Base-by-base conservation (phyloP, 1,140 invertebrate genomes). In the Phocides pigmalion region DNA sequence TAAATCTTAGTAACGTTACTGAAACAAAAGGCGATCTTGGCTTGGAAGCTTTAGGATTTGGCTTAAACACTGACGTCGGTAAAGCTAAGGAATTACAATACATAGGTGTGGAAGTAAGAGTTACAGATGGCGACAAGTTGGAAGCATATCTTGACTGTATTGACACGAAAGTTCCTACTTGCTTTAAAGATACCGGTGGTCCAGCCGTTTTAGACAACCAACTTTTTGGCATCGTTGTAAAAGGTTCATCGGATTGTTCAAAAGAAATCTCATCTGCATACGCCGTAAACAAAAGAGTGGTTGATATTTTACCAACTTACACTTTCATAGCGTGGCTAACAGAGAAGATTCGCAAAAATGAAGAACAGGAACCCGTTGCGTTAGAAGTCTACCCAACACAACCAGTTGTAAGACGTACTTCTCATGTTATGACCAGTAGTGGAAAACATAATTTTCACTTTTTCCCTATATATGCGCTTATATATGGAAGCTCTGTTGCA, bases 131-230 rank as follows among this genome's bases (percentile, higher is more conserved):
- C 35, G 76, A 86, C n/a, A 14, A 53, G 66, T 67, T 83, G 22
- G 66, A 44, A 56, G 79, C 54, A 5, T 88, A 72, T 58, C 67
- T 89, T 49, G 87, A 87, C 50, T 90, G 86, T 46, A 73, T 89
- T 28, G 86, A 89, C 44, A 83, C 86, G 0, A 90, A 89, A 72
- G 69, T 84, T 16, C 44, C 59, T 8, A 84, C 81, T 4, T 90
- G 88, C 75, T 90, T 87, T 50, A 87, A 74, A 72, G 88, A 90
- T 59, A 76, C 71, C 25, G 88, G 88, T 32, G 86, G 86, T 4
- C 88, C 88, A 14, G 78, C 74, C 1, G 70, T 90, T 28, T 75
- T 80, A 61, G 73, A 82, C 54, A 83, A 84, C 67, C 74, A 86
- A 72, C 66, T 90, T 4, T 62, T 87, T 49, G 86, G 88, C 11